Percentiles rank a stretch among this genome's conserved stretches.
phyloP scores from a whole-genome alignment of 2,113 vertebrate genomes.

The Dicaeum eximium region DNA sequence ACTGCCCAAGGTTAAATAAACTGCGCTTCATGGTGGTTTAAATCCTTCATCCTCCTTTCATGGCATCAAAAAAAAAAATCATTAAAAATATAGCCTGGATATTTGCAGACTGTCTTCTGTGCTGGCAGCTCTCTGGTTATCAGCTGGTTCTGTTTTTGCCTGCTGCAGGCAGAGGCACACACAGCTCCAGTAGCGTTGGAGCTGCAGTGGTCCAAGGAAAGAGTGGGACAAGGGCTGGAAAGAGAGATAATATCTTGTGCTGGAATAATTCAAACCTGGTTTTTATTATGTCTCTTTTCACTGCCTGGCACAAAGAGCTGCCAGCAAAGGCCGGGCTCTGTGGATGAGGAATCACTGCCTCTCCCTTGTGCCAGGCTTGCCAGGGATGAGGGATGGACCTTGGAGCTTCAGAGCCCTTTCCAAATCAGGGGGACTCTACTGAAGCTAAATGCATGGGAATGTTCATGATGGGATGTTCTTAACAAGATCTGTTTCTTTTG shows the following conservation, averaged over 20 bases:
- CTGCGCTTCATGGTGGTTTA: rapidly evolving
- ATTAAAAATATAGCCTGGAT: background rate
- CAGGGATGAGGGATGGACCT: background rate
- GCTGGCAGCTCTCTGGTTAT: background rate
- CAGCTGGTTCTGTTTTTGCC: background rate
- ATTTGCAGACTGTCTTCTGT: background rate
- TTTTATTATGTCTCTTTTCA: background rate
- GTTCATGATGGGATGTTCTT: background rate
- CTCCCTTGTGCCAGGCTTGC: background rate
- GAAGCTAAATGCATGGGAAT: background rate
- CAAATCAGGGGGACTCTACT: background rate
- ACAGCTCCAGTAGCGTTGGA: background rate
- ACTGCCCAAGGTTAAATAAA: background rate
- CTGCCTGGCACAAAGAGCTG: background rate
- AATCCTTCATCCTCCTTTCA: background rate
- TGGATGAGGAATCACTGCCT: background rate
- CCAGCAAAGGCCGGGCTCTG: background rate
- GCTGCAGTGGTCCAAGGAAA: background rate
- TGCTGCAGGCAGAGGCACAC: background rate
- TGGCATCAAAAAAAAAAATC: background rate
- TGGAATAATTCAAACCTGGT: background rate
- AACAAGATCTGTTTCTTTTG: background rate
- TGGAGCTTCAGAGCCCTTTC: background rate
- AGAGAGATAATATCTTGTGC: background rate
- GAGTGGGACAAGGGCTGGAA: background rate